Base-by-base conservation (phyloP, 1,140 invertebrate species). In the Magallana ariakensis region DNA sequence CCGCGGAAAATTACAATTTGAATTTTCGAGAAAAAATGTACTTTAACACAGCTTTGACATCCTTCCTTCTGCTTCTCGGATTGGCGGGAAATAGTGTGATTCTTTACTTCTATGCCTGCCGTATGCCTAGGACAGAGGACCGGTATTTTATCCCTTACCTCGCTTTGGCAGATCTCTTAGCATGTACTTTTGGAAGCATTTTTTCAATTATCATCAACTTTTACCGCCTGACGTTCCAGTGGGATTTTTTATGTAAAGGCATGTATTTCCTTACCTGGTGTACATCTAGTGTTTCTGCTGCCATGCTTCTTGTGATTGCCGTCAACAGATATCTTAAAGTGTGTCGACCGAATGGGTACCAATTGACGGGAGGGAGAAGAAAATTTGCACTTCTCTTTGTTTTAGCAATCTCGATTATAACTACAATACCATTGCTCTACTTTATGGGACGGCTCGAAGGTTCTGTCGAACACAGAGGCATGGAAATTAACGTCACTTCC, bases 301-400 rank as follows among this genome's bases (percentile, higher is more conserved):
- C 84, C 5, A 66, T 88, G 46, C 46, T 88, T 19, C 57, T 88
- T 11, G 85, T 85, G 33, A 88, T 88, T 26, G 82, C 82, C 10
- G n/a, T 86, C 13, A 58, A 88, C 19, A 84, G 87, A 56, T 88
- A 86, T 62, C 80, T 88, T 11, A 88, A 88, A 62, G 87, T 88
- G 9, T 88, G 87, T 62, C 81, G 70, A 57, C 87, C 87, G 6
- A 83, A 85, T 56, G 82, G 62, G 19, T 58, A 22, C 5, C 86
- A 56, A 54, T 19, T 82, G 80, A 82, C 80, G 8, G 4, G 13
- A 9, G 6, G 13, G 11, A 56, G 22, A 8, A 82, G 80, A 16
- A 82, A 54, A 22, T 10, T 82, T 56, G 46, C 80, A 3, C 46
- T 82, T 82, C 9, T n/a, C 9, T 55, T 19, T 11, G 15, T 26